Evolutionary conservation across 2,888 invertebrate genomes (phyloP), one percentile per base, ranked within the genome.

Genomic region (Melieria crassipennis): DNA sequence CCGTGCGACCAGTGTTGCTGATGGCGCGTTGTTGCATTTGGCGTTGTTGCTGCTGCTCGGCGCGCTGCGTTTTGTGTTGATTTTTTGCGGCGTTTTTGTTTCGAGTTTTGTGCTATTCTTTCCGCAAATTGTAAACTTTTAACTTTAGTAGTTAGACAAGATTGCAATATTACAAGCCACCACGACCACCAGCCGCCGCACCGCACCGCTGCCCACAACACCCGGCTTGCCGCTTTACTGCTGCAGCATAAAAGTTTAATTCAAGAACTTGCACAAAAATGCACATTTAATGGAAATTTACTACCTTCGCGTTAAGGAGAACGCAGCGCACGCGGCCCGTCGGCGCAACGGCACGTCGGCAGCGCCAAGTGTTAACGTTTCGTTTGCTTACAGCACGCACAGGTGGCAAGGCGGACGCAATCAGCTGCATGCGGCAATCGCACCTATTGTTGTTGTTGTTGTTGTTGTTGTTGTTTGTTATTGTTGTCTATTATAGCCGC

Each of bases 211-310:
- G 30, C 30, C 30, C 3, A 30, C 30, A 30, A 30, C 30, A 30
- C 30, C 30, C 30, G 65, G 43, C 55, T 60, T 70, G 50, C 55
- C 58, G 64, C 67, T 75, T 72, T 67, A 70, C 64, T 69, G 72
- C 71, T 56, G 72, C 70, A 72, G 76, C 78, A 80, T 75, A 78
- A 79, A 82, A 84, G 78, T 82, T 83, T 83, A 82, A 82, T 83
- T 83, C 78, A 80, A 81, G 83, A 83, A 82, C 84, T 83, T 83
- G 79, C 78, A 79, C 78, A 82, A 82, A 83, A 84, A 81, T 82
- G 79, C 78, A 79, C 82, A 83, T 84, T 82, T 83, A 83, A 83
- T 84, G 82, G 78, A 84, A 83, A 84, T 83, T 80, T 84, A 81
- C 82, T 80, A 80, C 81, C 79, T 79, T 75, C 55, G 71, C 64